phyloP scores from a whole-genome alignment of 2,113 vertebrate genomes.

The Syrrhaptes paradoxus region DNA sequence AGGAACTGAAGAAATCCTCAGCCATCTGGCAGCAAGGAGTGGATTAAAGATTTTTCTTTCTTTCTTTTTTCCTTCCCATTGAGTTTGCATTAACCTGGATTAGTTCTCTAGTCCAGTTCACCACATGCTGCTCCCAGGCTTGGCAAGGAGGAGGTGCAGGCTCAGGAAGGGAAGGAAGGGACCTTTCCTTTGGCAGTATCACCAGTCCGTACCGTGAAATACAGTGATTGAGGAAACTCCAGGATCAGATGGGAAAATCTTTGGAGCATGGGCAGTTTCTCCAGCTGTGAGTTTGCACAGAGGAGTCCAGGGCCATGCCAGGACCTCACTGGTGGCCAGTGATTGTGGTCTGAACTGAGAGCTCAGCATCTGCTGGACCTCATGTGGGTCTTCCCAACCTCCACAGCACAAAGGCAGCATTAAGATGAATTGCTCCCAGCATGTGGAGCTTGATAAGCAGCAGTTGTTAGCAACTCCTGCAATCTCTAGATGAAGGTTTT shows the following conservation, averaged over 20 bases:
- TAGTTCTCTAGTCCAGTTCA: background rate
- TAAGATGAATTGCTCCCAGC: background rate
- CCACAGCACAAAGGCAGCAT: background rate
- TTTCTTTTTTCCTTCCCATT: background rate
- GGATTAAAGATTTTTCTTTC: background rate
- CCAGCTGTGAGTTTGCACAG: background rate
- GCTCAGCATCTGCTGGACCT: background rate
- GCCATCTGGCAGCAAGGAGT: background rate
- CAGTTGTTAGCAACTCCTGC: background rate
- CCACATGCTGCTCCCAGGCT: background rate
- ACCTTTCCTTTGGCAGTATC: background rate
- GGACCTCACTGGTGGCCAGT: background rate
- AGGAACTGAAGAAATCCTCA: background rate
- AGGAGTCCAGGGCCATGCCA: background rate
- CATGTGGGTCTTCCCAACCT: background rate
- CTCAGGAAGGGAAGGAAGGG: background rate
- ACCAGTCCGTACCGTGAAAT: background rate
- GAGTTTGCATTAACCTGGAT: background rate
- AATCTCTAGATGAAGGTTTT: background rate
- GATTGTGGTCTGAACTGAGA: background rate
- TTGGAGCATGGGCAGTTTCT: background rate
- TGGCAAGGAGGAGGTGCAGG: background rate
- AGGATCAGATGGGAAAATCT: background rate
- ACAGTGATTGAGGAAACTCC: background rate
- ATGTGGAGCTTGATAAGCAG: background rate